phyloP scores from a whole-genome alignment of 2,888 invertebrate species.

The Leptarthrus brevirostris region DNA sequence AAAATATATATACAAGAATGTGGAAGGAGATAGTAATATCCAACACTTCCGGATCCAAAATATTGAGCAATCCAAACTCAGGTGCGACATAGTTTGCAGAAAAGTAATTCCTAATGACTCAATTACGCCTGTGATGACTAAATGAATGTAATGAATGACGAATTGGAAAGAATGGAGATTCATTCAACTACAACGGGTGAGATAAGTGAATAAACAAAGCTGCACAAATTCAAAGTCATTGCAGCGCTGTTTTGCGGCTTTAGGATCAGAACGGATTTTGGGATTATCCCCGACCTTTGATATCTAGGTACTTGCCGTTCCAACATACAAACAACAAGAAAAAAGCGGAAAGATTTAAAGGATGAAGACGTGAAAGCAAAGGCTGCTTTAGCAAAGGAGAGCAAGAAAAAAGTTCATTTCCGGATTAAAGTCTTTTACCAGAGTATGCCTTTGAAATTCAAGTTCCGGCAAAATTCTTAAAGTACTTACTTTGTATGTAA shows the following conservation, averaged over 20 bases:
- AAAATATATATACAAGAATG: slow-evolving; percentile 2
- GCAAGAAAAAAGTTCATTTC: slow-evolving; percentile 19
- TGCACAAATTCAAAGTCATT: slow-evolving; percentile 19
- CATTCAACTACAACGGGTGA: not conserved
- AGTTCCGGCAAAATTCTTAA: too few relatives aligned
- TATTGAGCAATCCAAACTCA: slow-evolving; percentile 32
- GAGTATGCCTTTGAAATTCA: too few relatives aligned
- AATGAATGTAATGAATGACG: slow-evolving; percentile 5
- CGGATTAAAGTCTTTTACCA: slow-evolving; percentile 8
- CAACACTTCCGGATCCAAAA: slow-evolving; percentile 2
- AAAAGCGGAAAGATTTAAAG: slow-evolving; percentile 1
- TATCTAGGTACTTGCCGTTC: not conserved
- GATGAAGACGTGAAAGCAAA: slow-evolving; percentile 7
- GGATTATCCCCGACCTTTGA: slow-evolving; percentile 9
- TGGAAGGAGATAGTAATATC: not conserved
- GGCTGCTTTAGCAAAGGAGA: slow-evolving; percentile 3
- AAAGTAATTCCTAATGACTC: not conserved
- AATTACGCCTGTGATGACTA: slow-evolving; percentile 25
- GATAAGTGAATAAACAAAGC: not conserved
- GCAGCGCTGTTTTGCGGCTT: not conserved
- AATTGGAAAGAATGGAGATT: slow-evolving; percentile 1
- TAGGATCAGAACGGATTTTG: slow-evolving; percentile 1
- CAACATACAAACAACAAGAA: not conserved
- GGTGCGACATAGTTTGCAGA: slow-evolving; percentile 14
- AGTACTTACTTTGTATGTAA: too few relatives aligned